Percentiles rank a stretch among this genome's conserved stretches.
Conservation (phyloP, 2,888 invertebrate species). For the Drosophila borealis region DNA sequence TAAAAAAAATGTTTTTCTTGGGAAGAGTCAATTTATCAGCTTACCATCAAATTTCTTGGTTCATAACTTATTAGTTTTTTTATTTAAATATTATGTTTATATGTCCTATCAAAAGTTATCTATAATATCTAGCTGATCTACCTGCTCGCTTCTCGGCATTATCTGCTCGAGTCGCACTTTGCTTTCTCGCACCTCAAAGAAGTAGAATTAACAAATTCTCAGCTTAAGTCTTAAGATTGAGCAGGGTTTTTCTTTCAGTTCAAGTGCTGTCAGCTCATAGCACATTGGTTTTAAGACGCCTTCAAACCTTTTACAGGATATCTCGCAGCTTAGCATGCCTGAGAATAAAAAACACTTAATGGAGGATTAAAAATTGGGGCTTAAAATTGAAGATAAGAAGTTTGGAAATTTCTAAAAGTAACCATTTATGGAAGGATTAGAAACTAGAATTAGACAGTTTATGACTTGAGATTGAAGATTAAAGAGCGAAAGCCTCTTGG, state of each 20-base stretch:
- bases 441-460: background rate
- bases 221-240: constrained; percentile 2
- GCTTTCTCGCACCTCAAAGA: background rate
- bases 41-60: no score
- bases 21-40: no score
- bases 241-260: constrained; percentile 1
- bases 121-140: no score
- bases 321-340: constrained; percentile 1
- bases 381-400: background rate
- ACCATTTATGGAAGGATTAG: background rate
- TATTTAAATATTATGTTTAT: background rate
- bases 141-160: no score
- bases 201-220: background rate
- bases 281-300: constrained; percentile 6
- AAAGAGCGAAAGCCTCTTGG: background rate
- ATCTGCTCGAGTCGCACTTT: background rate
- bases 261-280: constrained; percentile 1
- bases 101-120: no score
- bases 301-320: constrained; percentile 14
- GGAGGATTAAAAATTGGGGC: background rate
- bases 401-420: background rate
- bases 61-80: no score
- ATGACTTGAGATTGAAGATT: background rate
- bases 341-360: background rate
- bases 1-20: no score